A percentile compares a stretch with the other conserved stretches of the same genome.
Evolutionary conservation across 2,113 vertebrate species (phyloP).

Genomic region (Gambusia holbrooki): DNA sequence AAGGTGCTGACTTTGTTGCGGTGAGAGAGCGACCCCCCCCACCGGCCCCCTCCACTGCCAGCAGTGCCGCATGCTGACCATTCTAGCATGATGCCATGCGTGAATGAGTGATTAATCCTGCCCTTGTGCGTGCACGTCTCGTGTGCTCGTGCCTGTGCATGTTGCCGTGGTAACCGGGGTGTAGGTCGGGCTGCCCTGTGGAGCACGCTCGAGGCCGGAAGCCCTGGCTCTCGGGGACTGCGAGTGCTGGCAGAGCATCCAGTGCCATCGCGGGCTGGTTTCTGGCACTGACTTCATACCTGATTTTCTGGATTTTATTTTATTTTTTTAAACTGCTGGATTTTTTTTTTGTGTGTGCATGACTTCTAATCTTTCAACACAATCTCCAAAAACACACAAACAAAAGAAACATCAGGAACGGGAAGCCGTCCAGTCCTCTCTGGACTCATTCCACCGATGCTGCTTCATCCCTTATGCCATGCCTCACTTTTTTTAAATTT

Average conservation of each 20-base stretch:
- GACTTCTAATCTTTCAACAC: background rate
- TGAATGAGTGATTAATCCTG: constrained; percentile 59
- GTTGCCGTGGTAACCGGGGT: constrained; percentile 67
- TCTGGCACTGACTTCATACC: constrained; percentile 1
- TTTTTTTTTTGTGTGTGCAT: constrained; percentile 2
- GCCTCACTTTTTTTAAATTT: constrained; percentile 13
- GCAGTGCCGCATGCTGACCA: constrained; percentile 38
- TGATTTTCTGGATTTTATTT: background rate
- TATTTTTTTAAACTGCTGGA: background rate
- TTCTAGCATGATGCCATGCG: constrained; percentile 41
- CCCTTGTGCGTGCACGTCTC: constrained; percentile 11
- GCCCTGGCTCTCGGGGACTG: constrained; percentile 39
- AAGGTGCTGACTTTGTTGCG: constrained; percentile 12
- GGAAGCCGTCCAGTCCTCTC: constrained; percentile 35
- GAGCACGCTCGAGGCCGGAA: constrained; percentile 54
- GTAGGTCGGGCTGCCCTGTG: constrained; percentile 50
- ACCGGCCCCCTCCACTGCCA: constrained; percentile 26
- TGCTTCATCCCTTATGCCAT: constrained; percentile 54
- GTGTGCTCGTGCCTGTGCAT: constrained; percentile 32
- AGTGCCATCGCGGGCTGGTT: constrained; percentile 19
- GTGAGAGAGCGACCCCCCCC: constrained; percentile 4
- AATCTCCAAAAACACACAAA: constrained; percentile 10
- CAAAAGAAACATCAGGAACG: constrained; percentile 21
- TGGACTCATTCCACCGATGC: constrained; percentile 58
- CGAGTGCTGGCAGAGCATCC: background rate